phyloP scores from a whole-genome alignment of 2,888 invertebrate species.

The Rhamnusium bicolor region DNA sequence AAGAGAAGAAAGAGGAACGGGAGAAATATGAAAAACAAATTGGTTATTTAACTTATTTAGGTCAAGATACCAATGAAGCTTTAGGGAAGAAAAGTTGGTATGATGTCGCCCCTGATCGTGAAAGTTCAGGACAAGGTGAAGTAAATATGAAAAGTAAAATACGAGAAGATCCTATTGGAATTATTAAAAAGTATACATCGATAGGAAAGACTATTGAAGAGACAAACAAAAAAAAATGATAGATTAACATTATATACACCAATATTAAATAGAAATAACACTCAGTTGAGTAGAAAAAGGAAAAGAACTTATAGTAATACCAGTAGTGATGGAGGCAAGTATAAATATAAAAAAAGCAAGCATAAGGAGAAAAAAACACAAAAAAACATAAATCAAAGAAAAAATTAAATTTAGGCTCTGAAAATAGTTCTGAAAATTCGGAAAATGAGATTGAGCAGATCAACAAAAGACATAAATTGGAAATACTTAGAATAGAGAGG shows the following conservation, averaged over 20 bases:
- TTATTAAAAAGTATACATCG: slow-evolving; percentile 76
- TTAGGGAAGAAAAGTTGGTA: slow-evolving; percentile 93
- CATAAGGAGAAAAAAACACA: slow-evolving; percentile 58
- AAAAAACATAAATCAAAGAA: slow-evolving; percentile 64
- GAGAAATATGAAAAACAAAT: slow-evolving; percentile 99
- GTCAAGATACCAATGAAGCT: slow-evolving; percentile 92
- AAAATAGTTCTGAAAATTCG: slow-evolving; percentile 47
- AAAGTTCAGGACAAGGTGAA: slow-evolving; percentile 74
- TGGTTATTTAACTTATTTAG: slow-evolving; percentile 95
- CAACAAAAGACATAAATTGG: slow-evolving; percentile 72
- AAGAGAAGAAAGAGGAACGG: slow-evolving; percentile 90
- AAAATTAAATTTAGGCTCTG: slow-evolving; percentile 34
- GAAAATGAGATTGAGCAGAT: slow-evolving; percentile 48
- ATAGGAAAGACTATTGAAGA: slow-evolving; percentile 43
- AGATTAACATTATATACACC: slow-evolving; percentile 52
- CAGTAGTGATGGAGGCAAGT: slow-evolving; percentile 62
- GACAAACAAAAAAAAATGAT: slow-evolving; percentile 38
- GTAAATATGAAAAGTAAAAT: slow-evolving; percentile 79
- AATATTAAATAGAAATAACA: slow-evolving; percentile 21
- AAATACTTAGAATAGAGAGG: slow-evolving; percentile 83
- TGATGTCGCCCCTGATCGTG: slow-evolving; percentile 79
- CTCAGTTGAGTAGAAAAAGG: background rate
- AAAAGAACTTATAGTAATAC: slow-evolving; percentile 26
- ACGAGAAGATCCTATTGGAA: slow-evolving; percentile 81
- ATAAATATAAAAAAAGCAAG: slow-evolving; percentile 71